Conservation (phyloP, 2,113 vertebrate genomes). For the Macquaria ambigua region DNA sequence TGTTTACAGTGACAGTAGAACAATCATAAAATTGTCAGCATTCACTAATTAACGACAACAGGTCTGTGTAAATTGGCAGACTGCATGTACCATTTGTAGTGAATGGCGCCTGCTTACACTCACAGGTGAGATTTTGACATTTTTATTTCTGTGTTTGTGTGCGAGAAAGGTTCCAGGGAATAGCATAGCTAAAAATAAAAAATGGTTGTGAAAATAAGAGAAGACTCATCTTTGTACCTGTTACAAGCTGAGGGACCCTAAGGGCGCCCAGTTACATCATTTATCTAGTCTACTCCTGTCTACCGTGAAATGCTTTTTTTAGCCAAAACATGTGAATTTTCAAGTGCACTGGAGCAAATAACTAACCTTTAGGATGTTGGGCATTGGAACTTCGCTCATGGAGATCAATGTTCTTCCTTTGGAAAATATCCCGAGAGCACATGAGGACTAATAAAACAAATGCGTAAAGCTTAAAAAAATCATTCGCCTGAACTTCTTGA, state of each 20-base stretch:
- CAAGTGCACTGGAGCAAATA: slow-evolving; percentile 4
- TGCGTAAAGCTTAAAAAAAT: neutral
- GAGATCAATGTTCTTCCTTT: slow-evolving; percentile 38
- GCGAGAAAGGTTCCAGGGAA: neutral
- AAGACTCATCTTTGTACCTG: neutral
- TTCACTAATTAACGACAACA: slow-evolving; percentile 25
- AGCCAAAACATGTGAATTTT: neutral
- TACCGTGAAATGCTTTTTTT: neutral
- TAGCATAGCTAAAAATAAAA: slow-evolving; percentile 1
- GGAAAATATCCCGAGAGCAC: slow-evolving; percentile 29
- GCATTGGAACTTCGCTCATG: slow-evolving; percentile 58
- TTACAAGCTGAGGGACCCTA: neutral
- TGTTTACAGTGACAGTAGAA: slow-evolving; percentile 9
- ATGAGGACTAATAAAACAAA: neutral
- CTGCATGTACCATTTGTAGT: neutral
- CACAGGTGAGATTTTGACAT: slow-evolving; percentile 31
- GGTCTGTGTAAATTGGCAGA: slow-evolving; percentile 22
- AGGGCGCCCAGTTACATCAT: neutral
- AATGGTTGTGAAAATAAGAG: slow-evolving; percentile 8
- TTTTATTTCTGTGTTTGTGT: slow-evolving; percentile 31
- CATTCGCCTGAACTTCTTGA: slow-evolving; percentile 53
- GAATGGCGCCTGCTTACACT: slow-evolving; percentile 8
- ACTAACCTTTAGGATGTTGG: slow-evolving; percentile 62
- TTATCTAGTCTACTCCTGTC: neutral
- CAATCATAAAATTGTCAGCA: slow-evolving; percentile 26